Evolutionary conservation across 1,140 invertebrate genomes (phyloP), one percentile per base, ranked within the genome.

Genomic region (Panagrolaimus sp.): DNA sequence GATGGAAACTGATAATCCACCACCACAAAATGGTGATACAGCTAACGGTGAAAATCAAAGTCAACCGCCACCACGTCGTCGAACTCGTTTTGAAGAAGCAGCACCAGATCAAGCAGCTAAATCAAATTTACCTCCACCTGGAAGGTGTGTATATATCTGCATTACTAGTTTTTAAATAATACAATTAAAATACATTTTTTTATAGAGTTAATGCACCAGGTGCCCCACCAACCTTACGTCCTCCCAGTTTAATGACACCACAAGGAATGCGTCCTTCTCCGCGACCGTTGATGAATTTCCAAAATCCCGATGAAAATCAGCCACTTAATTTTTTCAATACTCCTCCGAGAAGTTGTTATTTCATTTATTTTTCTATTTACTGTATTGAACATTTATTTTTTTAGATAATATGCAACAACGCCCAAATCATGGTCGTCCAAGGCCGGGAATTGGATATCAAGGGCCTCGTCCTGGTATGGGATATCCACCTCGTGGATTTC

Each of bases 401-500:
- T 7, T 23, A 3, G 20, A 57, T 57, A 27, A 27, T 25, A 25
- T 57, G 20, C 51, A 20, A 9, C 51, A 9, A 57, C 51, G 9
- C n/a, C n/a, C n/a, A 57, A 20, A 27, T 11, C 4, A 27, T 27
- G 14, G 14, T 4, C 51, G 51, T 25, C 65, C 65, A 7, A 23
- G 43, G 9, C 45, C 27, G 7, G 65, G 65, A 20, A 38, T 47
- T 16, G 43, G 43, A 66, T 47, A 16, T 44, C 73, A n/a, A n/a
- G n/a, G n/a, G n/a, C n/a, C 65, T n/a, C 47, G 43, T 25, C 45
- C 27, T 23, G 65, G 65, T 23, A 38, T 47, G 5, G 43, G 43
- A 66, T 47, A 16, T 44, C 73, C 67, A 62, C 66, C 57, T 46
- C 76, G 46, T 1, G 25, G 25, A 20, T 65, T 65, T 16, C 63